phyloP scores from a whole-genome alignment of 2,888 invertebrate species.

The Hirtodrosophila duncani region DNA sequence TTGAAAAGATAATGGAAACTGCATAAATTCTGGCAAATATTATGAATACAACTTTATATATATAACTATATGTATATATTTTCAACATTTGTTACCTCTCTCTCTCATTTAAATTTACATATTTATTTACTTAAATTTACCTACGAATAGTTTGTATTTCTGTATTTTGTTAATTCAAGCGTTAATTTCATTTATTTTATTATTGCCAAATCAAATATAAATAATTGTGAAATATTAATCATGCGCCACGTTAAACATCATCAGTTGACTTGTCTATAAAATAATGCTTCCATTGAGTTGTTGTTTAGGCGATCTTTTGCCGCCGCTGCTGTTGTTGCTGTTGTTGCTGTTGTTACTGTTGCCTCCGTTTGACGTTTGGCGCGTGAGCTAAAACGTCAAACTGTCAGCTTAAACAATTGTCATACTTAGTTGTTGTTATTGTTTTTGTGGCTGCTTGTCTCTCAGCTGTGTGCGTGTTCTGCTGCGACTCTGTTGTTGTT shows the following conservation, averaged over 20 bases:
- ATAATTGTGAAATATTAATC: slow-evolving; percentile 48
- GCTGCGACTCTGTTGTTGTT: slow-evolving; percentile 2
- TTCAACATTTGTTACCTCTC: no score
- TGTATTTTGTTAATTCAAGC: slow-evolving; percentile 10
- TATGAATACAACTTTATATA: no score
- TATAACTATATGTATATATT: no score
- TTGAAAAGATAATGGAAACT: no score
- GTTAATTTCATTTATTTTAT: slow-evolving; percentile 40
- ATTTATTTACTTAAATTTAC: no score
- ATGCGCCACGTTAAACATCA: slow-evolving; percentile 28
- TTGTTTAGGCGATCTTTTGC: slow-evolving; percentile 18
- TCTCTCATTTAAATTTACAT: no score
- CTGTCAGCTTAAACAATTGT: slow-evolving; percentile 59
- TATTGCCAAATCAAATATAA: slow-evolving; percentile 28
- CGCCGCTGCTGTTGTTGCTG: slow-evolving; percentile 20
- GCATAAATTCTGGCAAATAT: no score
- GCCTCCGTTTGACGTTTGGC: slow-evolving; percentile 40
- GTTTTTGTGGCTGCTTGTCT: no score
- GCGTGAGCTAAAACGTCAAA: slow-evolving; percentile 67
- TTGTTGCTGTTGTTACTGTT: slow-evolving; percentile 10
- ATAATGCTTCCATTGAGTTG: slow-evolving; percentile 50
- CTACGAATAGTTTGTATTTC: slow-evolving; percentile 17
- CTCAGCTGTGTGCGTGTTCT: no score
- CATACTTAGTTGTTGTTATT: slow-evolving; percentile 22
- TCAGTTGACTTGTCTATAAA: slow-evolving; percentile 38